Base-by-base conservation (phyloP, 2,888 invertebrate genomes). In the Neoascia interrupta region DNA sequence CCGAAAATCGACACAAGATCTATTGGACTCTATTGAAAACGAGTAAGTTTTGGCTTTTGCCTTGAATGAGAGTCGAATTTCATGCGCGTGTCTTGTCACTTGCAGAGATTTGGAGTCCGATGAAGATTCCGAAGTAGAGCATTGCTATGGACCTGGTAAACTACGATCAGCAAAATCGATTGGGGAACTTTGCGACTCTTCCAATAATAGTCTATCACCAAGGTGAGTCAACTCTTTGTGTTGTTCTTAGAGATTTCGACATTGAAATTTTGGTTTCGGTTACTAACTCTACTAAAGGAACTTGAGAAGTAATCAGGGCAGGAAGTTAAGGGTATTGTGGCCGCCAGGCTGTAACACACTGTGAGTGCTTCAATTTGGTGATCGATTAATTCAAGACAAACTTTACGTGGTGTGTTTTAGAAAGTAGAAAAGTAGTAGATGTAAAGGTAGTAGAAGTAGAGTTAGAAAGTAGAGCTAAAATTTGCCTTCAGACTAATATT, bases 131-230 rank as follows among this genome's bases (percentile, higher is more conserved):
- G 90, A 91, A 70, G 92, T 92, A 51, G 92, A 92, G 58, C 92
- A 92, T 73, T 91, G 91, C 47, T 91, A 91, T 53, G 86, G 90
- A 81, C 92, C 92, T 0, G 92, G 92, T 2, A 91, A 91, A 82
- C 83, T 94, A 82, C 92, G 93, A 84, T 90, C 91, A 18, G 92
- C 93, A 0, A 91, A 92, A 83, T 93, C 93, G 0, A 91, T 93
- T 81, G 92, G 93, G 2, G 93, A 93, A 84, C 86, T 93, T 56
- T 93, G 92, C 83, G 92, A 92, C 85, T 91, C 91, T 2, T 83
- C 91, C 26, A 81, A 80, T 66, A 83, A 81, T 72, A 83, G 81
- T 80, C 58, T 83, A 43, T 85, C 85, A 37, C 83, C 84, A 81
- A 83, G 85, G 85, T 84, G 72, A 76, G 72, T 51, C 8, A 3